Base-by-base conservation (phyloP, 1,140 invertebrate species). In the Olivierus martensii region DNA sequence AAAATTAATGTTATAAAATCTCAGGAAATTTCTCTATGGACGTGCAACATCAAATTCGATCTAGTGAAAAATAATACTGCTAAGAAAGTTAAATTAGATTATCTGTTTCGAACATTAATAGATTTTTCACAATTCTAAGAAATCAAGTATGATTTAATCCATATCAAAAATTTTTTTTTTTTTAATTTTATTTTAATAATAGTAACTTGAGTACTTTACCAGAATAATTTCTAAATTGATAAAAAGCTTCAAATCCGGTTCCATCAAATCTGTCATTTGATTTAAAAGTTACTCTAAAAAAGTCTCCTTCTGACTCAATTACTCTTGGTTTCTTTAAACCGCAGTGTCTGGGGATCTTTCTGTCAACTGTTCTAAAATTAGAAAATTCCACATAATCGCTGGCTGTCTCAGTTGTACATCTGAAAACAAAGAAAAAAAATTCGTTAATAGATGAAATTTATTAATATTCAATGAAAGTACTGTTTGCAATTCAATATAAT, bases 311-410 rank as follows among this genome's bases (percentile, higher is more conserved):
- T 12, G 90, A 95, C 55, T 81, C 79, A 42, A 93, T 79, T 7
- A 62, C 49, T 39, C 62, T 63, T n/a, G 66, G 64, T 10, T 64
- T 62, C 58, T 60, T 64, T 49, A 58, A 55, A 61, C 91, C 91
- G 67, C 92, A 97, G 64, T 87, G 82, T 63, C 86, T 75, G 14
- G 78, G 76, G 67, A 85, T 88, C 67, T 87, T 89, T 60, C 84
- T 75, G 71, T 96, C 91, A 39, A 77, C 72, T 51, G 81, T 79
- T 76, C 87, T 80, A 63, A 82, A 93, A 71, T 95, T 95, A 15
- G 88, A 92, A 67, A 96, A 93, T 67, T 93, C 87, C 28, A 95
- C 82, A 67, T 83, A 94, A 68, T 95, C 91, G 62, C 88, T 93
- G 5, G 86, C 83, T 10, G 87, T 85, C 39, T 79, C 75, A 42